A percentile compares a stretch with the other conserved stretches of the same genome.
Evolutionary conservation across 2,888 invertebrate genomes (phyloP).

Genomic region (Drosophila atripex): DNA sequence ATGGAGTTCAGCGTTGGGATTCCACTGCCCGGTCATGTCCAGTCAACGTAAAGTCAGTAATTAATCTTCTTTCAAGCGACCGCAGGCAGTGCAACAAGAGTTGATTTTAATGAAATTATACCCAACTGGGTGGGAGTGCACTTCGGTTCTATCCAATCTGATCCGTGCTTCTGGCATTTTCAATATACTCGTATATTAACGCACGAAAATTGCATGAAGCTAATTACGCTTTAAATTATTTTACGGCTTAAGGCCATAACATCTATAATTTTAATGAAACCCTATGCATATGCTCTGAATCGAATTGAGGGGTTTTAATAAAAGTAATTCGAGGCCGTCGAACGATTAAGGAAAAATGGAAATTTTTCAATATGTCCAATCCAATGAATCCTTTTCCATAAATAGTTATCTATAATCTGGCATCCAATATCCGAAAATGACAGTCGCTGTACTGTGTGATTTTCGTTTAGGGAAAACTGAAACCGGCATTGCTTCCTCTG

Average conservation of each 20-base stretch:
- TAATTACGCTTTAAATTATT: conserved; percentile 56
- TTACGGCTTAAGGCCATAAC: conserved; percentile 46
- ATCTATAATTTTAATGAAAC: conserved; percentile 33
- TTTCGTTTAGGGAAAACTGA: conserved; percentile 5
- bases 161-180: conserved; percentile 18
- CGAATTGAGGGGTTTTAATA: conserved; percentile 29
- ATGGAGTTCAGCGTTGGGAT: conserved; percentile 14
- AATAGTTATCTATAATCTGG: not conserved
- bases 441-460: conserved; percentile 1
- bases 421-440: not conserved
- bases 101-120: conserved; percentile 48
- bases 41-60: conserved; percentile 28
- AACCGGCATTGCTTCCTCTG: conserved; percentile 1
- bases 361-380: not conserved
- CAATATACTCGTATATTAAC: conserved; percentile 28
- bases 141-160: conserved; percentile 9
- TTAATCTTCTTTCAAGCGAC: conserved; percentile 44
- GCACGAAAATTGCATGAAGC: conserved; percentile 40
- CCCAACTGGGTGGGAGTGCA: conserved; percentile 5
- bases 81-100: conserved; percentile 35
- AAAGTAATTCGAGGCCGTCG: not conserved
- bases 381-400: not conserved
- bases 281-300: conserved; percentile 29
- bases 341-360: conserved; percentile 1
- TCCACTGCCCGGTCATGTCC: conserved; percentile 2